Conservation (phyloP, 2,113 vertebrate genomes). For the Phasianus colchicus region DNA sequence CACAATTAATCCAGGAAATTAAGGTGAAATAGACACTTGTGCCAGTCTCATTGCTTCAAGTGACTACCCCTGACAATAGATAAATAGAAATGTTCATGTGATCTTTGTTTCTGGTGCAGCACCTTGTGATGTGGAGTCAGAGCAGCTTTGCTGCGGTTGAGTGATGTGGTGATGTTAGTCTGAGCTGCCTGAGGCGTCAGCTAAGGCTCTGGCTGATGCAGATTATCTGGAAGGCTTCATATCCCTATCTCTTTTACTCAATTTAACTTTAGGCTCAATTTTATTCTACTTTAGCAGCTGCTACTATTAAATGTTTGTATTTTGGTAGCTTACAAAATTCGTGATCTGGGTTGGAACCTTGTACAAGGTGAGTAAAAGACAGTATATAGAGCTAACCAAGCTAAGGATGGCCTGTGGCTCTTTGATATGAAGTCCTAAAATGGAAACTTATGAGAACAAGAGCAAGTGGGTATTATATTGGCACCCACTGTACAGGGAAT, state of each 20-base stretch:
- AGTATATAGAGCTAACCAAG: conserved; percentile 29
- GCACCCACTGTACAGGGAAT: background rate
- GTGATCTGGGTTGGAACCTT: conserved; percentile 64
- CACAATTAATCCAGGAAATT: background rate
- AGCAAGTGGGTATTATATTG: background rate
- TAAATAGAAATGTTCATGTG: background rate
- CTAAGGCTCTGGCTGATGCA: conserved; percentile 7
- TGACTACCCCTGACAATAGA: conserved; percentile 30
- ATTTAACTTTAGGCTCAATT: conserved; percentile 11
- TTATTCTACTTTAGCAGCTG: conserved; percentile 53
- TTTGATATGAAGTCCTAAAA: background rate
- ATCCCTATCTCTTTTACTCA: conserved; percentile 6
- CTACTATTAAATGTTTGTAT: conserved; percentile 72
- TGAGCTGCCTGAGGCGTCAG: conserved; percentile 21
- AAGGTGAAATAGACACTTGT: background rate
- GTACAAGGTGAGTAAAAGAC: conserved; percentile 45
- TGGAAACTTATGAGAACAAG: background rate
- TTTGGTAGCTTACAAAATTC: conserved; percentile 73
- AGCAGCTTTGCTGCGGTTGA: conserved; percentile 37
- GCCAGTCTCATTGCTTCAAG: background rate
- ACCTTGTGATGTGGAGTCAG: conserved; percentile 29
- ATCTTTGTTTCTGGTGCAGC: conserved; percentile 28
- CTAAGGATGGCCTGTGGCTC: conserved; percentile 35
- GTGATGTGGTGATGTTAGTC: conserved; percentile 4
- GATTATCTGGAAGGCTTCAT: conserved; percentile 17